These are phyloP conservation scores for Drosophila kambysellisi DNA, from an alignment of 2,888 invertebrate genomes.

Conservation along the genomic window DNA sequence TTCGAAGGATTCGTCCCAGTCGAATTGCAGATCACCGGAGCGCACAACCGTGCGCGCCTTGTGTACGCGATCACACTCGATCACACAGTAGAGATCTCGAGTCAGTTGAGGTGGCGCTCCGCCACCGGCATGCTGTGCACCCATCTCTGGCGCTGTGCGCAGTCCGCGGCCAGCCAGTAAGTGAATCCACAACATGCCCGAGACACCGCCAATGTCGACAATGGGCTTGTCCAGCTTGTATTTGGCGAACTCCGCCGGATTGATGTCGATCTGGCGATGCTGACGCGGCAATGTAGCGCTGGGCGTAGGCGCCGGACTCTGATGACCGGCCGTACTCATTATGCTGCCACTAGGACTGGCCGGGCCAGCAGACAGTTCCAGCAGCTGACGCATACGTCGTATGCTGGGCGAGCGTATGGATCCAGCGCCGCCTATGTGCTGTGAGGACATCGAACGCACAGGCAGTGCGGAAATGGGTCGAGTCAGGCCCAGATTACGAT, in stretches of 20 bases:
- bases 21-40: slow-evolving; percentile 97
- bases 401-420: slow-evolving; percentile 90
- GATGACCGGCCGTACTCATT: slow-evolving; percentile 86
- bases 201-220: slow-evolving; percentile 88
- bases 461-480: slow-evolving; percentile 88
- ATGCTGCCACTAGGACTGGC: slow-evolving; percentile 86
- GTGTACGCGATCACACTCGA: slow-evolving; percentile 98
- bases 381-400: slow-evolving; percentile 91
- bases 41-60: slow-evolving; percentile 98
- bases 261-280: slow-evolving; percentile 93
- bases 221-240: slow-evolving; percentile 94
- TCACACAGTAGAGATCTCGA: slow-evolving; percentile 97
- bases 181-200: slow-evolving; percentile 96
- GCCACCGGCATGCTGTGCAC: slow-evolving; percentile 67
- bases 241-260: slow-evolving; percentile 96
- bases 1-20: slow-evolving; percentile 99
- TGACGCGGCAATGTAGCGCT: slow-evolving; percentile 91
- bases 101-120: slow-evolving; percentile 86
- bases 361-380: slow-evolving; percentile 89
- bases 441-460: slow-evolving; percentile 91
- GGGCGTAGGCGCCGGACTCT: slow-evolving; percentile 91
- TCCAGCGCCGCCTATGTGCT: slow-evolving; percentile 88
- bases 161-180: slow-evolving; percentile 94
- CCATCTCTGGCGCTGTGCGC: slow-evolving; percentile 89
- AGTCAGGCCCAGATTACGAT: slow-evolving; percentile 88